Conservation (phyloP, 2,113 vertebrate genomes). For the Macrotus californicus region DNA sequence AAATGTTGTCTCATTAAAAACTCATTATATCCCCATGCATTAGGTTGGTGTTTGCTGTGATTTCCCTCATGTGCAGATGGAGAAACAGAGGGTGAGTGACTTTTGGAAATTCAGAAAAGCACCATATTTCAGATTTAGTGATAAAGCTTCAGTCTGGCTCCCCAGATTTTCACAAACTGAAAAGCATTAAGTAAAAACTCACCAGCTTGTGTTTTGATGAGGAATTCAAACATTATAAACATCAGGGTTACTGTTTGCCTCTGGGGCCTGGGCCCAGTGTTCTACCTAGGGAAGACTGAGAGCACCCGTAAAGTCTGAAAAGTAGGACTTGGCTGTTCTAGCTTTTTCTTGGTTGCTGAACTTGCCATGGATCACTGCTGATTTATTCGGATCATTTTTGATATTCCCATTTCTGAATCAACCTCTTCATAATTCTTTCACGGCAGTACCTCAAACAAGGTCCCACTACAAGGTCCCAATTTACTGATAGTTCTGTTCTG, state of each 20-base stretch:
- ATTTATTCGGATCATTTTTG: background rate
- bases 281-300: background rate
- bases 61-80: slow-evolving; percentile 43
- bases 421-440: background rate
- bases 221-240: background rate
- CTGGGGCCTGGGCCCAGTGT: background rate
- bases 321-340: background rate
- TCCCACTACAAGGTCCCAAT: background rate
- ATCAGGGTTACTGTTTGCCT: background rate
- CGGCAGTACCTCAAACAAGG: background rate
- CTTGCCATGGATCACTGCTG: background rate
- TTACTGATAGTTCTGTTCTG: background rate
- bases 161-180: background rate
- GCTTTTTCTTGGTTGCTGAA: background rate
- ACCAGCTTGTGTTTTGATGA: background rate
- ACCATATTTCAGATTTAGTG: background rate
- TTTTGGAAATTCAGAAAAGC: slow-evolving; percentile 42
- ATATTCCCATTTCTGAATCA: background rate
- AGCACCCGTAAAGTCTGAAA: background rate
- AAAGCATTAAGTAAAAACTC: background rate
- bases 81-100: slow-evolving; percentile 27
- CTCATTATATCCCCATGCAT: slow-evolving; percentile 32
- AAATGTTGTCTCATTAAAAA: slow-evolving; percentile 65
- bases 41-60: background rate
- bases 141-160: background rate